These are phyloP conservation scores for Meiosimyza platycephala DNA, from an alignment of 2,888 invertebrate genomes.

Conservation along the genomic window DNA sequence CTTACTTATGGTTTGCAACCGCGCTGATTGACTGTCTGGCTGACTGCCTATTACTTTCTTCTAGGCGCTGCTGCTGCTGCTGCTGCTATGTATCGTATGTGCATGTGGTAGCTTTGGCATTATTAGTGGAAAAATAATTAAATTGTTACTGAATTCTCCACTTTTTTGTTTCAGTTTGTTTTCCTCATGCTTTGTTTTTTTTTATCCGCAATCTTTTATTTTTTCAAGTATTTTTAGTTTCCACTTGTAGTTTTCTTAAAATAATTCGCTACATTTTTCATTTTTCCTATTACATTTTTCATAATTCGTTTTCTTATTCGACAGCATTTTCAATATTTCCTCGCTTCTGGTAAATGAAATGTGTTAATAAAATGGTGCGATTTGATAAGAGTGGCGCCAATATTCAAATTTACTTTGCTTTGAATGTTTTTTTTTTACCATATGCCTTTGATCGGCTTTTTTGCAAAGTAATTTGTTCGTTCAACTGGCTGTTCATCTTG, in stretches of 20 bases:
- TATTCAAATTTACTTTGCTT: neutral
- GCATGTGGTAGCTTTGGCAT: neutral
- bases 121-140: constrained; percentile 11
- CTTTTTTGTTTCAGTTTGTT: neutral
- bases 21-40: too few species aligned
- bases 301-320: neutral
- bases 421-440: too few species aligned
- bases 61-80: too few species aligned
- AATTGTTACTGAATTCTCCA: neutral
- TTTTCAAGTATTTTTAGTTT: constrained; percentile 21
- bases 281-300: constrained; percentile 8
- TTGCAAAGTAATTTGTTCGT: too few species aligned
- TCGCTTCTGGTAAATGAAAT: neutral
- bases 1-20: too few species aligned
- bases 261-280: constrained; percentile 26
- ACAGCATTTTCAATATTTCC: neutral
- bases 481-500: too few species aligned
- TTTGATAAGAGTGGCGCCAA: constrained; percentile 2
- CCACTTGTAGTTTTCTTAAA: constrained; percentile 27
- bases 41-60: too few species aligned
- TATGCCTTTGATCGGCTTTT: too few species aligned
- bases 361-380: neutral
- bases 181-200: constrained; percentile 29
- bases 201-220: constrained; percentile 6
- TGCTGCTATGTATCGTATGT: neutral